Evolutionary conservation across 2,797 vertebrate genomes (phyloP), one percentile per base, ranked within the genome.

Genomic region (Acanthiza pusilla): DNA sequence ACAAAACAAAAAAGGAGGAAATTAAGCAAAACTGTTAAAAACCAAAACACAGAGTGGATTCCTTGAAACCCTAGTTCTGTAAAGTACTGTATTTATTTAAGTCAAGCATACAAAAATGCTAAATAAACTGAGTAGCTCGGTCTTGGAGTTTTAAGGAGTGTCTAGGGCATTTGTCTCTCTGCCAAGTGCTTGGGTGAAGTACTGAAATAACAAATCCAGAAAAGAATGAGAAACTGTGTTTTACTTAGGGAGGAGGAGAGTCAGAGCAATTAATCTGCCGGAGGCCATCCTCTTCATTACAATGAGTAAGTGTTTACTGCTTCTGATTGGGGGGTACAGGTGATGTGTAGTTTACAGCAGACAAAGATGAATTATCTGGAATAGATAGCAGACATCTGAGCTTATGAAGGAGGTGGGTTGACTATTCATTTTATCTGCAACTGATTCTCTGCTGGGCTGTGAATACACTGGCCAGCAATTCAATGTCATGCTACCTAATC

Each of bases 251-350:
- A 86, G 68, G 32, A 76, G 66, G 38, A 50, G 38, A 86, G 29
- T 75, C 62, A 81, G 48, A 91, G 51, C 67, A 89, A 78, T 93
- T 93, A 51, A 85, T 79, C 50, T 95, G 85, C 89, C 81, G 45
- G 67, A 92, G 75, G 74, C 79, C 73, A 58, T 88, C 50, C 54
- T 95, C 72, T 96, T 91, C 78, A 48, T 74, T 80, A 55, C 84
- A 91, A 26, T 61, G 72, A 93, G 30, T 84, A 91, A 86, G 71
- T 85, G 60, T 96, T 94, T 81, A 73, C 63, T 66, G 53, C 57
- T 94, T 45, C 85, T 85, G 77, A 96, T 67, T 55, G 61, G 47
- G 50, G 47, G 67, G 29, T 82, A 34, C 74, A 77, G 89, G 80
- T 82, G 85, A 87, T 2, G 3, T 54, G 63, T 86, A 32, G 42